phyloP scores from a whole-genome alignment of 2,888 invertebrate genomes.

The Tortricodes alternella region DNA sequence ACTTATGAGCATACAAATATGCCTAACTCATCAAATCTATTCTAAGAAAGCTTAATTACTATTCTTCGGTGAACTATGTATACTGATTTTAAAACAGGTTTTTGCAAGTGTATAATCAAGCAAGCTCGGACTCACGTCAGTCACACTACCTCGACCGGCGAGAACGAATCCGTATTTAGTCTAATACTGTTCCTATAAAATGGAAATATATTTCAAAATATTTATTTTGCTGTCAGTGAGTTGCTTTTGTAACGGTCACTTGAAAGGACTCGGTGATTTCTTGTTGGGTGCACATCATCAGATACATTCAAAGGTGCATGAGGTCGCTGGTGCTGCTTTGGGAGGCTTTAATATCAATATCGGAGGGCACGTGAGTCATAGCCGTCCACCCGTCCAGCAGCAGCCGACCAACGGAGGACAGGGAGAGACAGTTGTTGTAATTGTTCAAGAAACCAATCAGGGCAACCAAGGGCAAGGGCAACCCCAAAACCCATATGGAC shows the following conservation, averaged over 20 bases:
- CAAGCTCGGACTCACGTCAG: slow-evolving; percentile 22
- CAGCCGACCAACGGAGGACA: slow-evolving; percentile 35
- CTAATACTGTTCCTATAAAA: slow-evolving; percentile 34
- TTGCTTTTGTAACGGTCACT: slow-evolving; percentile 38
- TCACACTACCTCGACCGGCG: slow-evolving; percentile 8
- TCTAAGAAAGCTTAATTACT: not conserved
- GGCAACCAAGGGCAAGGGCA: slow-evolving; percentile 25
- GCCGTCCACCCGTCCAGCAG: slow-evolving; percentile 24
- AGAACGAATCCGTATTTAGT: slow-evolving; percentile 33
- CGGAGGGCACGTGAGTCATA: slow-evolving; percentile 40
- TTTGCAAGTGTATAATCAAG: slow-evolving; percentile 28
- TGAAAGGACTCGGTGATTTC: slow-evolving; percentile 41
- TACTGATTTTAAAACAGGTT: slow-evolving; percentile 34
- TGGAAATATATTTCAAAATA: slow-evolving; percentile 33
- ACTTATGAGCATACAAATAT: not conserved
- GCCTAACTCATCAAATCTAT: not conserved
- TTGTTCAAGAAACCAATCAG: slow-evolving; percentile 43
- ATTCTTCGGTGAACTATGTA: slow-evolving; percentile 24
- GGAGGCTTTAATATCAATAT: slow-evolving; percentile 50
- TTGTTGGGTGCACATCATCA: slow-evolving; percentile 45
- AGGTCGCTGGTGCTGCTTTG: slow-evolving; percentile 50
- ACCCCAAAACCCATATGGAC: slow-evolving; percentile 9
- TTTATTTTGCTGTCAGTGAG: slow-evolving; percentile 34
- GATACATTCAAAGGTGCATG: slow-evolving; percentile 46
- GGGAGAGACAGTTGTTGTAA: slow-evolving; percentile 45